These are phyloP conservation scores for Odontesthes bonariensis DNA, from an alignment of 2,113 vertebrate genomes.

Conservation along the genomic window DNA sequence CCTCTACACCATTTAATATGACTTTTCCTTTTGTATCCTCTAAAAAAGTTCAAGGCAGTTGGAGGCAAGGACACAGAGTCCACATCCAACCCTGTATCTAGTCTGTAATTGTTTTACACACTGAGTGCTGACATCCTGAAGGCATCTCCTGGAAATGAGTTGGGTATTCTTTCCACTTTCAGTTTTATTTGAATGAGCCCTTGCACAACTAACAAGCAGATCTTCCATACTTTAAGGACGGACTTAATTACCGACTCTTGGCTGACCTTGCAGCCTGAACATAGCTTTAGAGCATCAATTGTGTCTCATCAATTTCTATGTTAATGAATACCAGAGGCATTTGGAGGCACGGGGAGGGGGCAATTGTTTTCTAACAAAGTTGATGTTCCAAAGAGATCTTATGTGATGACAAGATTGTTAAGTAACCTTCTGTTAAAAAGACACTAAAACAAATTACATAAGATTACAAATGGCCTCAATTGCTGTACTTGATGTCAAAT, in stretches of 20 bases:
- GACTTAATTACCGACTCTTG: conserved; percentile 80
- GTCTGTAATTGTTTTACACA: conserved; percentile 71
- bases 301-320: conserved; percentile 80
- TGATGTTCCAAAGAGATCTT: conserved; percentile 56
- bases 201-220: conserved; percentile 63
- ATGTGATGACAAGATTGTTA: conserved; percentile 54
- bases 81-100: conserved; percentile 33
- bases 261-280: conserved; percentile 80
- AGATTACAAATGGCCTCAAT: conserved; percentile 25
- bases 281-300: conserved; percentile 79
- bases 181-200: conserved; percentile 64
- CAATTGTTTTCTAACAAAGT: conserved; percentile 66
- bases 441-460: conserved; percentile 18
- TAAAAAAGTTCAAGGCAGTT: conserved; percentile 35
- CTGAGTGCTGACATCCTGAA: conserved; percentile 58
- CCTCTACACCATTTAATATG: not conserved
- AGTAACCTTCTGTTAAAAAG: conserved; percentile 63
- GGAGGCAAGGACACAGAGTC: conserved; percentile 61
- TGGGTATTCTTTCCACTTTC: conserved; percentile 73
- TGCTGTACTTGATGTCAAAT: not conserved
- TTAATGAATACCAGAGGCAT: conserved; percentile 77
- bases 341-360: conserved; percentile 52
- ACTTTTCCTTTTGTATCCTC: conserved; percentile 24
- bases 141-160: conserved; percentile 55
- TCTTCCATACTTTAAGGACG: conserved; percentile 69